Conservation (phyloP, 2,888 invertebrate species). For the Cryptus armator region DNA sequence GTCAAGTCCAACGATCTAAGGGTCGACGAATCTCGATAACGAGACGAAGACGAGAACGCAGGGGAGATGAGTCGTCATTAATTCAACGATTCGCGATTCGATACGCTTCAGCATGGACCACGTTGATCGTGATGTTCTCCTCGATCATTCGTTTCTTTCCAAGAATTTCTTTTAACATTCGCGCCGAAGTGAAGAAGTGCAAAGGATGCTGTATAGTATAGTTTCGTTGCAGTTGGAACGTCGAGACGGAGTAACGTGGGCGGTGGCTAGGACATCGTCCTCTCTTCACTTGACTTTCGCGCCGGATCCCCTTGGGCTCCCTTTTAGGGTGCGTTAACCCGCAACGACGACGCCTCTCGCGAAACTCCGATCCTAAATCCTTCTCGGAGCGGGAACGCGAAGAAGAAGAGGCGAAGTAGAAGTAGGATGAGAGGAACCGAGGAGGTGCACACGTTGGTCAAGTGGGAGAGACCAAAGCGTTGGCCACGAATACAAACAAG, state of each 20-base stretch:
- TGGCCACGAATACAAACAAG: slow-evolving; percentile 46
- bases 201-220: slow-evolving; percentile 3
- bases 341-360: slow-evolving; percentile 57
- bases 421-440: slow-evolving; percentile 21
- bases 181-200: slow-evolving; percentile 21
- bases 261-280: slow-evolving; percentile 71
- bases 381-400: slow-evolving; percentile 47
- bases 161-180: background rate
- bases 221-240: slow-evolving; percentile 37
- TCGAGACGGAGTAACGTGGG: slow-evolving; percentile 69
- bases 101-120: background rate
- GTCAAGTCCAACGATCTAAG: slow-evolving; percentile 3
- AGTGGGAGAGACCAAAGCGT: slow-evolving; percentile 55
- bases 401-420: slow-evolving; percentile 34
- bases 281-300: slow-evolving; percentile 38
- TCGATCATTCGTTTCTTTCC: slow-evolving; percentile 9
- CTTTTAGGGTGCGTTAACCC: slow-evolving; percentile 79
- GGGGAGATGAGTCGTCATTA: background rate
- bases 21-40: slow-evolving; percentile 18
- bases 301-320: slow-evolving; percentile 67
- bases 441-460: slow-evolving; percentile 19
- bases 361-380: slow-evolving; percentile 71
- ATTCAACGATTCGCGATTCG: slow-evolving; percentile 9
- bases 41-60: background rate
- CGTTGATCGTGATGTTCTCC: background rate